Evolutionary conservation across 2,797 vertebrate species (phyloP), one percentile per base, ranked within the genome.

Genomic region (Gymnocypris eckloni): DNA sequence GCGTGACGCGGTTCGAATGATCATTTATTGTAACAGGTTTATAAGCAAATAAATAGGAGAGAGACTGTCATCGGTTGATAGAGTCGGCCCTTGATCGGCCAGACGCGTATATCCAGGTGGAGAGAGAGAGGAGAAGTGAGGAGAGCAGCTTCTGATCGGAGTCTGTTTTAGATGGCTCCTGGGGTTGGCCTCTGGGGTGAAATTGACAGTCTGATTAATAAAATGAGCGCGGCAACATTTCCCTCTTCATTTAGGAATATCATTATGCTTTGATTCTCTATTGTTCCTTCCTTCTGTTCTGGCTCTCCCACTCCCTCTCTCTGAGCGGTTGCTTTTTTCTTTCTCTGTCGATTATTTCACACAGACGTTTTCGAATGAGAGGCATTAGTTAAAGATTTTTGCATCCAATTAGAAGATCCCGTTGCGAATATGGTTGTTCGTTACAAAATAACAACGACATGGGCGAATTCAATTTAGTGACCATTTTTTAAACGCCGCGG

Each of bases 141-240:
- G 95, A 97, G 96, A 93, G 93, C 95, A 94, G 93, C 96, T 97
- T 95, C 94, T 94, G 96, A 96, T 96, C 96, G 92, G 94, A 96
- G 95, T 96, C 94, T 96, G 96, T 93, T 95, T 92, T 93, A 95
- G 95, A 95, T 96, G 95, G 97, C 97, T 97, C 96, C 94, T 97
- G 97, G 97, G 96, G 96, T 98, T 97, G 97, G 98, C 97, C 98
- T 98, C 98, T 97, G 97, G 98, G 97, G 97, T 97, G 96, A 96
- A 98, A 98, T 99, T 99, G 98, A 99, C 98, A 99, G 97, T 97
- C 98, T 99, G 98, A 99, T 99, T 99, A 99, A 99, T 99, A 99
- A 98, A 98, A 99, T 97, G 96, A 98, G 96, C 97, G 92, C 92
- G 93, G 96, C 96, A 97, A 96, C 97, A 97, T 98, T 99, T 99